Conservation (phyloP, 2,113 vertebrate genomes). For the Dasyornis broadbenti region DNA sequence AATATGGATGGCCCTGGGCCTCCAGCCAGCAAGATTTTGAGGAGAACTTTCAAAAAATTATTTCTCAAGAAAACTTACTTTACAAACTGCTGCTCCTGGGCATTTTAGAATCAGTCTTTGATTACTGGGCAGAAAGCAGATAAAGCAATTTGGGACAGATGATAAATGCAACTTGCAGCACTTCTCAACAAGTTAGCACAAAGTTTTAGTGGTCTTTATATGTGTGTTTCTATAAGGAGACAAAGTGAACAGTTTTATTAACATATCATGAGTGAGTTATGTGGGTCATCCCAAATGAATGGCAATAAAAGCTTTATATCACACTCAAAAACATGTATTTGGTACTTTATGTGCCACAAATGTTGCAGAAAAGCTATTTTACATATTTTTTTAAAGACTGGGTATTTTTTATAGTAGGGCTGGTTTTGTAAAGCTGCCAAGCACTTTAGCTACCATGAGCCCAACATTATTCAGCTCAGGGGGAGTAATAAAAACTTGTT, state of each 20-base stretch:
- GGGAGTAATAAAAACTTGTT: constrained; percentile 46
- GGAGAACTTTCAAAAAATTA: neutral
- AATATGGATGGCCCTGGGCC: constrained; percentile 8
- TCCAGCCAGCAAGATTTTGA: neutral
- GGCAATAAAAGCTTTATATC: constrained; percentile 60
- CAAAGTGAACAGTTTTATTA: constrained; percentile 43
- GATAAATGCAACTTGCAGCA: neutral
- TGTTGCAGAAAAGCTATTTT: constrained; percentile 65
- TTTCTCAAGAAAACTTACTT: neutral
- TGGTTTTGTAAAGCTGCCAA: constrained; percentile 63
- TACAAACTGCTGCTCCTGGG: neutral
- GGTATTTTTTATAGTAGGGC: constrained; percentile 53
- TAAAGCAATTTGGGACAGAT: neutral
- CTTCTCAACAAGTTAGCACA: constrained; percentile 5
- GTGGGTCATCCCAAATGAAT: constrained; percentile 57
- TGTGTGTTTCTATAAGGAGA: constrained; percentile 32
- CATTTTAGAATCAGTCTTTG: neutral
- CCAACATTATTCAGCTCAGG: constrained; percentile 3
- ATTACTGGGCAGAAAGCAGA: neutral
- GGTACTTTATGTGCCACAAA: constrained; percentile 63
- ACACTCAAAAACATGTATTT: constrained; percentile 41
- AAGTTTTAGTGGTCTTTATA: neutral
- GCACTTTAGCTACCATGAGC: constrained; percentile 25
- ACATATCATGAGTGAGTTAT: constrained; percentile 51
- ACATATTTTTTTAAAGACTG: constrained; percentile 56